Evolutionary conservation across 2,797 vertebrate genomes (phyloP).

Genomic region (Astyanax mexicanus): DNA sequence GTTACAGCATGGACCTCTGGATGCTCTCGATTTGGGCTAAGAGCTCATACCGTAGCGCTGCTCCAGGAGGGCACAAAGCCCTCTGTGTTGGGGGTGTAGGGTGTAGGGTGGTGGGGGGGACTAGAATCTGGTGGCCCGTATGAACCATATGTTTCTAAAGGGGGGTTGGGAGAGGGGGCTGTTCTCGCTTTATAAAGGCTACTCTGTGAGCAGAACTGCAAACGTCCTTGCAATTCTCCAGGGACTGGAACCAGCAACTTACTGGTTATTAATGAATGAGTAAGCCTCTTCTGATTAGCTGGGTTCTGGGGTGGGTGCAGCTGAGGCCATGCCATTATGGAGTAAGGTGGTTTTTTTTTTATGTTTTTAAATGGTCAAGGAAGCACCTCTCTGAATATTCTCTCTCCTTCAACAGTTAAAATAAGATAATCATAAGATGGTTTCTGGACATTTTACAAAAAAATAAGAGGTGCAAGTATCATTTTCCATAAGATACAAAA

Average conservation of each 20-base stretch:
- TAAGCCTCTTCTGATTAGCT: not conserved
- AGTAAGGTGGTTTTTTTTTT: too few species aligned
- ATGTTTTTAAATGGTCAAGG: too few species aligned
- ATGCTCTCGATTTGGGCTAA: slow-evolving; percentile 3
- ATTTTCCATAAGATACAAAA: too few species aligned
- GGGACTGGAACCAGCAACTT: not conserved
- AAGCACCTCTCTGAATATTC: too few species aligned
- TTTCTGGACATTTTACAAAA: too few species aligned
- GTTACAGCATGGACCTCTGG: not conserved
- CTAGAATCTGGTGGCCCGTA: slow-evolving; percentile 10
- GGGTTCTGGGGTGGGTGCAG: not conserved
- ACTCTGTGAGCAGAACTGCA: slow-evolving; percentile 14
- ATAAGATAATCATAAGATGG: too few species aligned
- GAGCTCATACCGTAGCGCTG: slow-evolving; percentile 24
- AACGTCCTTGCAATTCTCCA: not conserved
- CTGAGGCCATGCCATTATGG: not conserved
- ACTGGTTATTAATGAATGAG: not conserved
- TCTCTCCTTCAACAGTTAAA: too few species aligned
- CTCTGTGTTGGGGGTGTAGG: slow-evolving; percentile 46
- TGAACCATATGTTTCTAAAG: slow-evolving; percentile 17
- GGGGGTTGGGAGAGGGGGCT: not conserved
- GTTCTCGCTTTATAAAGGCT: slow-evolving; percentile 9
- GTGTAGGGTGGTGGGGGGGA: slow-evolving; percentile 6
- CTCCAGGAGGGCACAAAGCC: slow-evolving; percentile 58
- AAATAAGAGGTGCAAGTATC: too few species aligned